phyloP scores from a whole-genome alignment of 2,888 invertebrate species.

The Strigamia transsilvanica region DNA sequence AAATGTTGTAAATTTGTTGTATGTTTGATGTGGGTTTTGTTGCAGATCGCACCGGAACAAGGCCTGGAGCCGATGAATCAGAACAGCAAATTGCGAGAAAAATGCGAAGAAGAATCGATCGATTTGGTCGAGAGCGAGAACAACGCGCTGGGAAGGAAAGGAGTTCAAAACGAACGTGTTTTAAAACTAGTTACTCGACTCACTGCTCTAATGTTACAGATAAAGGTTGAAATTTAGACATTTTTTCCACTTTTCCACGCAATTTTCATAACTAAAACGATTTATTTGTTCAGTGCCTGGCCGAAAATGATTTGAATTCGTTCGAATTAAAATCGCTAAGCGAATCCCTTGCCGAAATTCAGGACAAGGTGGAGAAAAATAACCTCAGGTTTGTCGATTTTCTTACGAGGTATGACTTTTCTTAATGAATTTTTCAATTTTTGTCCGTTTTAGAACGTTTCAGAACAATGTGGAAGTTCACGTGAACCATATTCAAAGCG shows the following conservation, averaged over 20 bases:
- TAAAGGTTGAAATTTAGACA: constrained; percentile 70
- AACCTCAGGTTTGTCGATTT: constrained; percentile 69
- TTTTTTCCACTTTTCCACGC: not conserved
- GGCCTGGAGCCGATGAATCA: constrained; percentile 84
- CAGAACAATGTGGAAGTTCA: constrained; percentile 89
- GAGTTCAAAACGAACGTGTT: constrained; percentile 65
- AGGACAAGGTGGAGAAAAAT: constrained; percentile 76
- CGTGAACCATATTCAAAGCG: constrained; percentile 86
- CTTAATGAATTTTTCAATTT: not conserved
- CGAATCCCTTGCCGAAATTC: constrained; percentile 89
- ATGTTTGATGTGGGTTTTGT: too few species aligned
- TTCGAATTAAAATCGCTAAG: constrained; percentile 89
- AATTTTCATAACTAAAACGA: not conserved
- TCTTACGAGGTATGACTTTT: not conserved
- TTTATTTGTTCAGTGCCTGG: constrained; percentile 61
- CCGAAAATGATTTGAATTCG: constrained; percentile 72
- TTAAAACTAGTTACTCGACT: constrained; percentile 84
- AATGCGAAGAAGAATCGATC: constrained; percentile 84
- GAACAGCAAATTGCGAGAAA: constrained; percentile 85
- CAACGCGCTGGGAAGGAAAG: constrained; percentile 51
- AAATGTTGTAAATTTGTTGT: too few species aligned
- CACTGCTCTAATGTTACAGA: constrained; percentile 88
- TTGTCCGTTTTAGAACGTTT: constrained; percentile 62
- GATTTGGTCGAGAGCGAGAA: constrained; percentile 74
- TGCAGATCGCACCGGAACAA: constrained; percentile 81